Conservation (phyloP, 2,888 invertebrate species). For the Clepsis dumicolana region DNA sequence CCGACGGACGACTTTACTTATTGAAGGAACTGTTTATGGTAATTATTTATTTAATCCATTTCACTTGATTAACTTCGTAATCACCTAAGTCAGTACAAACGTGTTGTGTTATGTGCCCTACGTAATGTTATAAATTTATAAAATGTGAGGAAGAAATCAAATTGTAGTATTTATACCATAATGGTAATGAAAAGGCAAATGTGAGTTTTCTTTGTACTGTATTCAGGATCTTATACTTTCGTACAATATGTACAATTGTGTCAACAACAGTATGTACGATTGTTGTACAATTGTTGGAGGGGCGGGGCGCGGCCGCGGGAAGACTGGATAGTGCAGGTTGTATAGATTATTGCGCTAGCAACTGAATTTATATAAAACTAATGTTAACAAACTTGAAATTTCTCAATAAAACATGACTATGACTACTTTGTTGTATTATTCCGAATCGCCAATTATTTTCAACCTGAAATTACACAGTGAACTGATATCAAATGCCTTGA, state of each 20-base stretch:
- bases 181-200: too few species aligned
- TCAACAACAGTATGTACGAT: too few species aligned
- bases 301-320: slow-evolving; percentile 32
- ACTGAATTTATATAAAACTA: slow-evolving; percentile 43
- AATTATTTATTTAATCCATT: too few species aligned
- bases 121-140: background rate
- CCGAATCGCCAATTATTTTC: background rate
- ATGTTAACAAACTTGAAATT: slow-evolving; percentile 43
- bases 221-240: too few species aligned
- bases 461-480: too few species aligned
- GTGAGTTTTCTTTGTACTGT: too few species aligned
- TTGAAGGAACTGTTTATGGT: background rate
- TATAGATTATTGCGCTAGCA: slow-evolving; percentile 39
- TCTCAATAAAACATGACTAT: slow-evolving; percentile 43
- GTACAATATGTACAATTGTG: too few species aligned
- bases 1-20: background rate
- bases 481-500: too few species aligned
- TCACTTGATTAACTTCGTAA: too few species aligned
- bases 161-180: too few species aligned
- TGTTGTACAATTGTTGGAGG: background rate
- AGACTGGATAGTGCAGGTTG: slow-evolving; percentile 44
- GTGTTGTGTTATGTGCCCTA: background rate
- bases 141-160: too few species aligned
- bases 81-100: background rate
- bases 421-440: slow-evolving; percentile 14